Evolutionary conservation across 2,888 invertebrate species (phyloP), one percentile per base, ranked within the genome.

Genomic region (Azorinus chamasolen): DNA sequence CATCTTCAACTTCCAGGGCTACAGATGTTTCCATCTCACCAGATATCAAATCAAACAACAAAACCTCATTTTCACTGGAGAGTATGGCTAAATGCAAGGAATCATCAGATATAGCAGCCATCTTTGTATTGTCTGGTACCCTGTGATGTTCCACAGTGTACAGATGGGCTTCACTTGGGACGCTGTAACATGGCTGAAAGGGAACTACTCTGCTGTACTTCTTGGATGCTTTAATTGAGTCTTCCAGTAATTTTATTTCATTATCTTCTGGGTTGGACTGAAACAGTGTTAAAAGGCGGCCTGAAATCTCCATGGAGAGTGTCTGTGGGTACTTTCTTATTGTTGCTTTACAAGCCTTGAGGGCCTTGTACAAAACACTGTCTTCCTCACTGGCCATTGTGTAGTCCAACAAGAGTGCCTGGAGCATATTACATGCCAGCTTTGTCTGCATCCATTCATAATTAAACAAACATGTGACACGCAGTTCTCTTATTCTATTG

Each of bases 391-490:
- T 84, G 65, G 71, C 73, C 57, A 88, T 41, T 6, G 79, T 61
- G 89, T 98, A 98, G 93, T 99, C 99, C 5, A 97, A 96, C 2
- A 99, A 94, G 1, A 98, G 96, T 0, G 98, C 96, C 93, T 98
- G 98, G 10, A 99, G 94, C 0, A 98, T 98, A 88, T 98, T 98
- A 87, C 98, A 97, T 83, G 96, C 96, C 1, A 98, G 94, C 91
- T 99, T 99, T 0, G 98, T 97, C 91, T 98, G 97, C 0, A 99
- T 94, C 98, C 98, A 99, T 89, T 97, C 96, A 92, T 98, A 99
- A 93, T 98, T 98, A 93, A 99, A 99, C 0, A 99, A 94, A 0
- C 99, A 98, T 89, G 97, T 95, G 41, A 96, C 96, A 90, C 97
- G 97, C 12, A 99, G 94, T 93, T 98, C 98, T 64, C 96, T 96